Base-by-base conservation (phyloP, 2,888 invertebrate genomes). In the Drosophila pullipes region DNA sequence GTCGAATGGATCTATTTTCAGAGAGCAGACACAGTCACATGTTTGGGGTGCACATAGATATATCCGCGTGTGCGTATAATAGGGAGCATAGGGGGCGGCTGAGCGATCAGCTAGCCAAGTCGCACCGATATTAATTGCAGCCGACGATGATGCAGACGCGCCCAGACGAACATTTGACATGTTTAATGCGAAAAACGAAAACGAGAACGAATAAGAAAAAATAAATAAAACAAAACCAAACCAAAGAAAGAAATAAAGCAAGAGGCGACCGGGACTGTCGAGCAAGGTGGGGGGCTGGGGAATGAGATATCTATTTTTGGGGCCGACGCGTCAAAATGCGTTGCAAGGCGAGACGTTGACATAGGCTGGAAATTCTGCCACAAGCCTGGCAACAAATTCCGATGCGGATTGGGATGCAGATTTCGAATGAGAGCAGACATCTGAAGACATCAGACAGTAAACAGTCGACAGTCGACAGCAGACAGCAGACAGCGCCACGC, bases 91-190 rank as follows among this genome's bases (percentile, higher is more conserved):
- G 31, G 61, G 59, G 67, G 67, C 25, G 66, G 41, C 41, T 71
- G 47, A 50, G 57, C 68, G 76, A 76, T 76, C 87, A 82, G 82
- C 74, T 61, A 59, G 65, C 82, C 89, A 89, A 91, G 90, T 91
- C 81, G 90, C 92, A 91, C 91, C 89, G 91, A 91, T 90, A 92
- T 91, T 91, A 91, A 91, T 91, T 92, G 92, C 89, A 78, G 84
- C 57, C 90, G 83, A 86, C 78, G 55, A 69, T 75, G 79, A 69
- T 60, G 68, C 81, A 64, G 79, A 81, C 78, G 73, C 78, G 65
- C 55, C 73, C 64, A 87, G 90, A 83, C 88, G 85, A 85, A 72
- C 85, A 61, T 83, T 85, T 86, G 86, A 89, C 90, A 90, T 88
- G 77, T 85, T 87, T 81, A 86, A 89, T 89, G 86, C 88, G 85